Base-by-base conservation (phyloP, 2,888 invertebrate genomes). In the Hyposoter didymator region DNA sequence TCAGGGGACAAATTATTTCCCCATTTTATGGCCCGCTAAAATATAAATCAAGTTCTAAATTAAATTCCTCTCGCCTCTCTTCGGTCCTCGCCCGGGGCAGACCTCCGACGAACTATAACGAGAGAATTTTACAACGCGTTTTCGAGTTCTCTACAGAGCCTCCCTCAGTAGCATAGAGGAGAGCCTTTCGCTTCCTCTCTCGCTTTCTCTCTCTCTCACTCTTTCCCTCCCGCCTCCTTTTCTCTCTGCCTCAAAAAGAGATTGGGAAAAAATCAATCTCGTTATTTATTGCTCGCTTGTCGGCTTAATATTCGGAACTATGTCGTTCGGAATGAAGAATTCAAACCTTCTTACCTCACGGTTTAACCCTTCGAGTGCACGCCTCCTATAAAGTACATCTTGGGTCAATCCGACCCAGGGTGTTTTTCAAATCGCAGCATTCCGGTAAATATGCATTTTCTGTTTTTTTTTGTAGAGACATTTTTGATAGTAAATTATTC, bases 41-140 rank as follows among this genome's bases (percentile, higher is more conserved):
- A 93, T 93, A 93, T 93, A 93, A 93, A 93, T 93, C 93, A 93
- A 93, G 93, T 92, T 93, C 93, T 92, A 93, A 93, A 93, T 93
- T 93, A 93, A 93, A 93, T 93, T 93, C 93, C 93, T 91, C 87
- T 82, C 87, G 75, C 84, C 81, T 83, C 85, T 79, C 79, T 78
- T 72, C 80, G 70, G 87, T 72, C 47, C 47, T 78, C 78, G 73
- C 81, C 78, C 69, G 62, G 78, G 69, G 82, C 55, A 69, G 73
- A 81, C 81, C 84, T 80, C 84, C 79, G 74, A 90, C 90, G 88
- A 91, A 90, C 90, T 93, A 91, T 92, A 93, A 93, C 92, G 93
- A 93, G 91, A 90, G 89, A 80, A 80, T 93, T 93, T 93, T 93
- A 93, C 92, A 92, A 91, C 90, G 89, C 86, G 87, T 84, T 79